Conservation (phyloP, 1,140 invertebrate genomes). For the Maniola jurtina region DNA sequence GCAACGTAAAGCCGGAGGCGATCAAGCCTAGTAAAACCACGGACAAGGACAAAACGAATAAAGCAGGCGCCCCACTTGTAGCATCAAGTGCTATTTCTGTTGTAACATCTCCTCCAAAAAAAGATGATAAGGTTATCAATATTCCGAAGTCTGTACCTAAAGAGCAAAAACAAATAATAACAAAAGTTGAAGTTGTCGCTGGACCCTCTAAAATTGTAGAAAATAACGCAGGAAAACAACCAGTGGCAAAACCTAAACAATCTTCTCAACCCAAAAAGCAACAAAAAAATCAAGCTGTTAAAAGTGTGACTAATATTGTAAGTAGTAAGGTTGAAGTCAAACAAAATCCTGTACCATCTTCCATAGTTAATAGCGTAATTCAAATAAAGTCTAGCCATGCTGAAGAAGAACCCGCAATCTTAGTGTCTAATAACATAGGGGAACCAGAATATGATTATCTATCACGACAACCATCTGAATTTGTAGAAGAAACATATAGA, state of each 20-base stretch:
- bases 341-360: conserved; percentile 52
- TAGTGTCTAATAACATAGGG: conserved; percentile 83
- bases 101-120: conserved; percentile 69
- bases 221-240: conserved; percentile 48
- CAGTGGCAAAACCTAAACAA: conserved; percentile 44
- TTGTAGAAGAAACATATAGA: conserved; percentile 86
- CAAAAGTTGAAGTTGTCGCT: conserved; percentile 80
- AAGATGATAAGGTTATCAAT: conserved; percentile 68
- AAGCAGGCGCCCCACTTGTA: conserved; percentile 49
- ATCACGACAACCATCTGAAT: conserved; percentile 89
- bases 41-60: conserved; percentile 69
- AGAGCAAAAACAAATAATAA: conserved; percentile 76
- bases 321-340: conserved; percentile 79
- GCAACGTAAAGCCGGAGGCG: conserved; percentile 68
- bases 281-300: conserved; percentile 55
- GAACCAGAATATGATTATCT: conserved; percentile 91
- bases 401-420: conserved; percentile 72
- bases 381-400: conserved; percentile 74
- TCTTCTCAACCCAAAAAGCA: conserved; percentile 50
- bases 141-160: conserved; percentile 65
- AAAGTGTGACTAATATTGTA: conserved; percentile 58
- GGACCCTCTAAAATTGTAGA: conserved; percentile 74
- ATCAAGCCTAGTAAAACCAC: conserved; percentile 81
- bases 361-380: conserved; percentile 70
- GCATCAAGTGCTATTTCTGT: conserved; percentile 73